Percentiles rank a stretch among this genome's conserved stretches.
Conservation (phyloP, 2,888 invertebrate genomes). For the Lasioglossum malachurum region DNA sequence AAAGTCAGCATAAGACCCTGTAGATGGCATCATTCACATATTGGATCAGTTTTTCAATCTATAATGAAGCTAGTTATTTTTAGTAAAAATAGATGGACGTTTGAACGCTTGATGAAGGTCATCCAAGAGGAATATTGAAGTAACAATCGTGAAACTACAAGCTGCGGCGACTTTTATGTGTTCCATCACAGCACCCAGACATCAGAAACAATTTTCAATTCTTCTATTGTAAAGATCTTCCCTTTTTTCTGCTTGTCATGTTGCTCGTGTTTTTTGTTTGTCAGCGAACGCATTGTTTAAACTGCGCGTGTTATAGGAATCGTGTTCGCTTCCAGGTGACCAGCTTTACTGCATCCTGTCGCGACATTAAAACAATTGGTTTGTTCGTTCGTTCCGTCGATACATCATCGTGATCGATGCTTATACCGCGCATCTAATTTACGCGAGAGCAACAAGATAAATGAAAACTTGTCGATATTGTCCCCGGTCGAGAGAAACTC, state of each 20-base stretch:
- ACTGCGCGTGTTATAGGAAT: not conserved
- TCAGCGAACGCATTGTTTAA: not conserved
- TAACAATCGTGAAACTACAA: not conserved
- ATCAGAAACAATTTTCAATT: not conserved
- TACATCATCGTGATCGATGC: constrained; percentile 36
- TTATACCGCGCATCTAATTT: constrained; percentile 35
- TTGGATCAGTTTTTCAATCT: too few relatives aligned
- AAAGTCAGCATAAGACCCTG: not conserved
- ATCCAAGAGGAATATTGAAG: not conserved
- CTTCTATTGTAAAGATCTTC: not conserved
- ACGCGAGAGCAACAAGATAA: constrained; percentile 24
- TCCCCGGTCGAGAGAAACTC: not conserved
- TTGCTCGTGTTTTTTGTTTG: not conserved
- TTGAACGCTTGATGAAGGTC: not conserved
- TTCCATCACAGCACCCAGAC: not conserved
- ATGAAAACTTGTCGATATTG: constrained; percentile 41
- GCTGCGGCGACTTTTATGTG: not conserved
- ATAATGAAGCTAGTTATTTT: too few relatives aligned
- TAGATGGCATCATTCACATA: too few relatives aligned
- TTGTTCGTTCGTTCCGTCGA: not conserved
- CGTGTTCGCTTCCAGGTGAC: not conserved
- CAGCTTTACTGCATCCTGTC: constrained; percentile 6
- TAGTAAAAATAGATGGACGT: too few relatives aligned
- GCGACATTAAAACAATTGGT: constrained; percentile 24
- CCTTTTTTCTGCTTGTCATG: not conserved